phyloP scores from a whole-genome alignment of 2,797 vertebrate species.

The Enteromius viviparus region DNA sequence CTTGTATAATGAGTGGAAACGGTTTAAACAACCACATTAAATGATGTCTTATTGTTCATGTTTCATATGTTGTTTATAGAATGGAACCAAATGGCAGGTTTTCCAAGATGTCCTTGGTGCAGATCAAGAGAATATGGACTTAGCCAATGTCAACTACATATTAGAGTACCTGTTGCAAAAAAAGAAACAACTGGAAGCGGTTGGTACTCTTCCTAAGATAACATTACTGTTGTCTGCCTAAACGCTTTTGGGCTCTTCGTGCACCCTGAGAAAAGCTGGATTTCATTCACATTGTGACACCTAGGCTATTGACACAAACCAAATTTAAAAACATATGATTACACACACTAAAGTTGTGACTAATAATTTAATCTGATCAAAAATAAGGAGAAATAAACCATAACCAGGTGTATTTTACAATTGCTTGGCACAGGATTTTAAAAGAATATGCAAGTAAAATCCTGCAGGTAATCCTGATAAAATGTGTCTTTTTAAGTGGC shows the following conservation, averaged over 20 bases:
- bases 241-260: background rate
- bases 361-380: background rate
- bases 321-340: background rate
- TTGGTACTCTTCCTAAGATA: slow-evolving; percentile 69
- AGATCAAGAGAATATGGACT: slow-evolving; percentile 96
- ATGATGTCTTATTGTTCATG: background rate
- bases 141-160: slow-evolving; percentile 98
- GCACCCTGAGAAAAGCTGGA: background rate
- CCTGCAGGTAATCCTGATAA: background rate
- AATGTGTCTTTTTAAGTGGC: background rate
- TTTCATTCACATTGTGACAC: background rate
- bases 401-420: background rate
- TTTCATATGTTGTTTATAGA: slow-evolving; percentile 73
- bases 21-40: background rate
- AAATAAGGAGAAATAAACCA: background rate
- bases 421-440: background rate
- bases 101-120: slow-evolving; percentile 93
- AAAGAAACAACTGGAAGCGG: slow-evolving; percentile 97
- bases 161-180: slow-evolving; percentile 95
- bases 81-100: slow-evolving; percentile 95
- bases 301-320: background rate
- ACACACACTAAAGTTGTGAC: no score
- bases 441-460: background rate
- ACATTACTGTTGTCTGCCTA: background rate
- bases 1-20: background rate